phyloP scores from a whole-genome alignment of 2,888 invertebrate genomes.

The Sesia bembeciformis region DNA sequence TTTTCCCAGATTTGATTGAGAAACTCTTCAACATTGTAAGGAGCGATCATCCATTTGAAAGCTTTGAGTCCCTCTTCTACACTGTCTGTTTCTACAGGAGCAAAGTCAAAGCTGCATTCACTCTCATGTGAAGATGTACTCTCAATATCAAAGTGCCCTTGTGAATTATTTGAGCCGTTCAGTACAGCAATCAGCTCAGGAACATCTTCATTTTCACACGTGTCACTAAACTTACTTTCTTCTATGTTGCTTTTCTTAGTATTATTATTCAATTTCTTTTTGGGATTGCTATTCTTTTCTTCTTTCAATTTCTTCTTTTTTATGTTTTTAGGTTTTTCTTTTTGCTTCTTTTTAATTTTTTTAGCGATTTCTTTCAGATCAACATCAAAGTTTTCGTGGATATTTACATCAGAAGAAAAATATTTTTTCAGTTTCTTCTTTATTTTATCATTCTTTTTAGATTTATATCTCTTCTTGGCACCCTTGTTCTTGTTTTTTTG shows the following conservation, averaged over 20 bases:
- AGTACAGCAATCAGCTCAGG: constrained; percentile 22
- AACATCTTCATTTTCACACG: constrained; percentile 25
- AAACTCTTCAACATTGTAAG: constrained; percentile 75
- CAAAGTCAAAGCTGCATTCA: constrained; percentile 36
- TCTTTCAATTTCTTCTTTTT: constrained; percentile 20
- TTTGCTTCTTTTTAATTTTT: constrained; percentile 26
- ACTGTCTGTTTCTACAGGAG: constrained; percentile 64
- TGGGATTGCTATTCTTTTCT: neutral
- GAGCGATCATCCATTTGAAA: constrained; percentile 84
- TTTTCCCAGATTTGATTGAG: constrained; percentile 87
- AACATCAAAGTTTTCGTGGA: constrained; percentile 13
- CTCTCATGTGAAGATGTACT: constrained; percentile 24
- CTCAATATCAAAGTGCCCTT: neutral
- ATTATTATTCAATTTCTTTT: constrained; percentile 7
- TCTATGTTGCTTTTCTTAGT: constrained; percentile 9
- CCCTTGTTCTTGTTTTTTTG: constrained; percentile 17
- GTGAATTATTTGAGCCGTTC: constrained; percentile 3
- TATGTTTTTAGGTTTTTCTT: constrained; percentile 43
- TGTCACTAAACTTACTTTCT: constrained; percentile 3
- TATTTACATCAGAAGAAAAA: constrained; percentile 1
- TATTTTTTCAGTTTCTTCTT: constrained; percentile 16
- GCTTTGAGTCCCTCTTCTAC: constrained; percentile 75
- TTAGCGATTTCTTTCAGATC: constrained; percentile 30
- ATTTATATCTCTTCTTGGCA: constrained; percentile 18
- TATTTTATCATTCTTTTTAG: constrained; percentile 25